Base-by-base conservation (phyloP, 1,140 invertebrate species). In the Caenorhabditis inopinata region DNA sequence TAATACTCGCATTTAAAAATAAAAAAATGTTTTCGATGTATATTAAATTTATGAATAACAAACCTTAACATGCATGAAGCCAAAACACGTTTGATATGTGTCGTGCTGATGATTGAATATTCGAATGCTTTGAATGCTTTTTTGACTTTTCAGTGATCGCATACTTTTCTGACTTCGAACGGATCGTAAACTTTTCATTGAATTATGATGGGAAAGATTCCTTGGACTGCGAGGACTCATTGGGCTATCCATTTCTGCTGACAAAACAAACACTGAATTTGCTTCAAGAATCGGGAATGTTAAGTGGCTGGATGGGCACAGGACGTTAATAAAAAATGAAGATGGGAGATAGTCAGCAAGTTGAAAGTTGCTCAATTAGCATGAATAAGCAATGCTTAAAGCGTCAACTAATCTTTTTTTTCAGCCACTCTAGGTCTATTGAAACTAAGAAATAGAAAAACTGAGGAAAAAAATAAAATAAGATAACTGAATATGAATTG, bases 61-160 rank as follows among this genome's bases (percentile, higher is more conserved):
- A n/a, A 58, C 73, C 74, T 49, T 75, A 0, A 51, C 47, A 18
- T 75, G 74, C 45, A 75, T 75, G 18, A 47, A 75, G 6, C 74
- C 74, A 75, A 47, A 75, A 35, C 74, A 75, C 7, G 74, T 75
- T 18, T 48, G 74, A 23, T 75, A 75, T 1, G 42, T 75, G 16
- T 47, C 74, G 35, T 75, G 74, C 9, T 75, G 45, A 42, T 75
- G 74, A 75, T 75, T 75, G 45, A 75, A 75, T 47, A 75, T 75
- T 11, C 74, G 74, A 35, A 75, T 48, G 14, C 45, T 48, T 7
- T 75, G 74, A 3, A 45, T 49, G 18, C 74, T 75, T 21, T 49
- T 75, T 18, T 48, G 47, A 47, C 47, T 75, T 32, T 75, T 48
- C 47, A 75, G 14, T 18, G 47, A 75, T n/a, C 45, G 47, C 47